Evolutionary conservation across 2,797 vertebrate species (phyloP), one percentile per base, ranked within the genome.

Genomic region (Labroides dimidiatus): DNA sequence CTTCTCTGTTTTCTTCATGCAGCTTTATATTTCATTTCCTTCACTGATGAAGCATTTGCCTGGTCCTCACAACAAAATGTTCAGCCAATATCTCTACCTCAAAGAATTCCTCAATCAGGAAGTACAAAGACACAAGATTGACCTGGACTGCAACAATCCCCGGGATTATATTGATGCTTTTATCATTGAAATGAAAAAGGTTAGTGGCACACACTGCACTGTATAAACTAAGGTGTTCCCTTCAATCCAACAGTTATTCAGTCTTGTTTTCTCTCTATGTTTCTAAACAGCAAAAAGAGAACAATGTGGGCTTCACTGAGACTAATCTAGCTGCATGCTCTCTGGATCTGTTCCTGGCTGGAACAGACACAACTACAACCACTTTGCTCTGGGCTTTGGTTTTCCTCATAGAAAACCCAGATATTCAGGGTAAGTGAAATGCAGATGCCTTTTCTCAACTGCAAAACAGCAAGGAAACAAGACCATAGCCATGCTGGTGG

Each of bases 321-420:
- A 64, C 87, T 23, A 94, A 94, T 48, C 87, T 98, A 1, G 19
- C 80, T 14, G 15, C 75, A 0, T 94, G 89, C 9, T 55, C 87
- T 0, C 6, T 95, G 0, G 96, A 97, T 64, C 84, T 97, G 16
- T 92, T 97, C 20, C 10, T 95, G 0, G 95, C 95, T 0, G 96
- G 96, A 24, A 96, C 95, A 0, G 95, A 96, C 78, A 96, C 96
- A 27, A 95, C 94, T 0, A 84, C 93, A 13, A 91, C 93, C 0
- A 95, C 95, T 0, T 19, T 97, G 30, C 92, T 87, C 66, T 97
- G 96, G 96, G 94, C 77, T 44, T 53, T 97, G 57, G 74, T 96
- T 0, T 96, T 85, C 17, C 91, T 97, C 84, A 91, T 92, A 20
- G 37, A 70, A 0, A 0, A 95, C 24, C 96, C 94, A 0, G 92